These are phyloP conservation scores for Drosophila bocki DNA, from an alignment of 1,140 invertebrate genomes.

Conservation along the genomic window DNA sequence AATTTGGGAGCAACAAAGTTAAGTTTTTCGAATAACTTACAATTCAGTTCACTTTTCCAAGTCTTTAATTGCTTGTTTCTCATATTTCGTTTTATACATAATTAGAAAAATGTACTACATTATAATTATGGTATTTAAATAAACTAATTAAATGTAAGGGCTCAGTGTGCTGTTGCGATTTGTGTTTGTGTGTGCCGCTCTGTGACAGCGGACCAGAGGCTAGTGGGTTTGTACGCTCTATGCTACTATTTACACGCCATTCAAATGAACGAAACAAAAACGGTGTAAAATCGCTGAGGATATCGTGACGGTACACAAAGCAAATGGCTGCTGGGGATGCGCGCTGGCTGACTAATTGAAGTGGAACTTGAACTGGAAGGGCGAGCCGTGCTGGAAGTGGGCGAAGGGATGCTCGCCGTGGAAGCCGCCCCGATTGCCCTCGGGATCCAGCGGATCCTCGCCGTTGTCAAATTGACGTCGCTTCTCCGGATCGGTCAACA, in stretches of 20 bases:
- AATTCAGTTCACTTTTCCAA: conserved; percentile 34
- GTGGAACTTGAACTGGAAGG: conserved; percentile 99
- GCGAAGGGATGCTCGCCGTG: conserved; percentile 93
- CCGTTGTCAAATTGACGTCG: conserved; percentile 96
- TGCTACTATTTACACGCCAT: conserved; percentile 76
- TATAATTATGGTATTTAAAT: conserved; percentile 79
- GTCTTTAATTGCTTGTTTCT: conserved; percentile 44
- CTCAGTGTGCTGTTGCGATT: conserved; percentile 58
- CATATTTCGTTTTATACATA: conserved; percentile 63
- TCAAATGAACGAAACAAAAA: conserved; percentile 63
- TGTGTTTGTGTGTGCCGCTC: conserved; percentile 44
- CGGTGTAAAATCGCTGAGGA: conserved; percentile 63
- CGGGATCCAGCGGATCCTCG: conserved; percentile 98
- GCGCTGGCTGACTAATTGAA: conserved; percentile 88
- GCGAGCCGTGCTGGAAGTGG: conserved; percentile 93
- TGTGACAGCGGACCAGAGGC: conserved; percentile 55
- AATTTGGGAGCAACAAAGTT: neutral
- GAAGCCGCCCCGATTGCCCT: conserved; percentile 88
- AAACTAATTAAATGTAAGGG: conserved; percentile 79
- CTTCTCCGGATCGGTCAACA: conserved; percentile 94
- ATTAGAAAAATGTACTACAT: conserved; percentile 83
- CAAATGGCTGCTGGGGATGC: conserved; percentile 46
- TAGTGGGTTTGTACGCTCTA: conserved; percentile 47
- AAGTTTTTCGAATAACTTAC: neutral
- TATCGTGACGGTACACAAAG: conserved; percentile 38